Percentiles rank a stretch among this genome's conserved stretches.
Evolutionary conservation across 1,140 invertebrate species (phyloP).

Genomic region (Wiebesia pumilae): DNA sequence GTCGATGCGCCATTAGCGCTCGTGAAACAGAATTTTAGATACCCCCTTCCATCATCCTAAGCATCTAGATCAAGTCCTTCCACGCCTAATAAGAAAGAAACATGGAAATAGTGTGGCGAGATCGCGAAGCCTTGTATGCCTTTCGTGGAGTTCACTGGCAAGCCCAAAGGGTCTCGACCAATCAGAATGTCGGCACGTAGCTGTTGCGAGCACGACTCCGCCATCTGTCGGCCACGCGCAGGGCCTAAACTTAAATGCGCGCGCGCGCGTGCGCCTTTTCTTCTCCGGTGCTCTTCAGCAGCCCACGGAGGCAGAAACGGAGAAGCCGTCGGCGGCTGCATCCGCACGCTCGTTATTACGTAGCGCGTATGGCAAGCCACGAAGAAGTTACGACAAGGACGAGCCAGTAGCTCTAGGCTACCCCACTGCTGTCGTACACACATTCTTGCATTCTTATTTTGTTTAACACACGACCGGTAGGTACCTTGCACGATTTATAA

Average conservation of each 20-base stretch:
- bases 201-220: not conserved
- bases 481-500: conserved; percentile 38
- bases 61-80: not conserved
- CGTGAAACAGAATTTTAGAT: too few relatives aligned
- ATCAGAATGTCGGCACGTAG: not conserved
- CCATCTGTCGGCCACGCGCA: conserved; percentile 27
- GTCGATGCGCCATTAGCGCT: too few relatives aligned
- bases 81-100: too few relatives aligned
- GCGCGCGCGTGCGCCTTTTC: not conserved
- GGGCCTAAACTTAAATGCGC: conserved; percentile 26
- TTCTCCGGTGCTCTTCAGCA: not conserved
- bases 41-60: not conserved
- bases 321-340: not conserved
- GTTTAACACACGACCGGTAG: not conserved
- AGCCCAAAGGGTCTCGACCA: not conserved
- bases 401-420: conserved; percentile 33
- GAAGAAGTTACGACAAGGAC: conserved; percentile 11
- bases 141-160: too few relatives aligned
- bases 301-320: not conserved
- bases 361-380: conserved; percentile 33
- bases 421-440: not conserved
- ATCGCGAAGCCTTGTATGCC: too few relatives aligned
- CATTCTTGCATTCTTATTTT: not conserved
- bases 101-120: too few relatives aligned
- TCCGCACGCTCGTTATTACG: conserved; percentile 12